These are phyloP conservation scores for Amphiprion ocellaris DNA, from an alignment of 2,113 vertebrate species.

Conservation along the genomic window DNA sequence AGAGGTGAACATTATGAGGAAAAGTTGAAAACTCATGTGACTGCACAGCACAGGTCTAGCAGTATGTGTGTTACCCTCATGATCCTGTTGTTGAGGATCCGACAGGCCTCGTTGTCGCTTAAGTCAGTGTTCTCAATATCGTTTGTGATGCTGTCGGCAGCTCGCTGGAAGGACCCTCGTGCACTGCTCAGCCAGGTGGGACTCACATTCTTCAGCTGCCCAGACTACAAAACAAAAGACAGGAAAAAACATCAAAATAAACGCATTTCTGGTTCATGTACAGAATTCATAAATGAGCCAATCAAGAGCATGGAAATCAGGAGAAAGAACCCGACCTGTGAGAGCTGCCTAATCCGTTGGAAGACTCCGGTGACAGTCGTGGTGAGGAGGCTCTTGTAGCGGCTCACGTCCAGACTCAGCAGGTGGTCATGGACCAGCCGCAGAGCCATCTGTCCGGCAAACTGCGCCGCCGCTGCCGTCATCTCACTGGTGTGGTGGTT, in stretches of 20 bases:
- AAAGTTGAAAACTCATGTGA: no score
- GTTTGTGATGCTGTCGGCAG: constrained; percentile 68
- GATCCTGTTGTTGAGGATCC: constrained; percentile 90
- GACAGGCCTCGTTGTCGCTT: constrained; percentile 81
- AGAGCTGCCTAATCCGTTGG: constrained; percentile 10
- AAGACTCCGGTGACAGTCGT: constrained; percentile 42
- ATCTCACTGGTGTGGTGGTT: constrained; percentile 39
- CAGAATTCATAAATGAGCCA: no score
- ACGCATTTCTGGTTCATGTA: no score
- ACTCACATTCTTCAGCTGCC: constrained; percentile 76
- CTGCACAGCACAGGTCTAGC: background rate
- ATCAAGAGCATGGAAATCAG: no score
- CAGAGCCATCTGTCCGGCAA: constrained; percentile 90
- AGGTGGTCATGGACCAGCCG: constrained; percentile 88
- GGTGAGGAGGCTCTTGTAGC: constrained; percentile 78
- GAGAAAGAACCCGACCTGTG: constrained; percentile 26
- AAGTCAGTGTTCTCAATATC: constrained; percentile 81
- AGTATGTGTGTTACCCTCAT: constrained; percentile 86
- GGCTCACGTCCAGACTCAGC: constrained; percentile 85
- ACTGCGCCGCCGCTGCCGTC: constrained; percentile 80
- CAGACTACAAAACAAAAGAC: constrained; percentile 37
- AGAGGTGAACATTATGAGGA: no score
- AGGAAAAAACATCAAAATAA: background rate
- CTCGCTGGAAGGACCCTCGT: constrained; percentile 86
- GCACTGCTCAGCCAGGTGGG: constrained; percentile 87